Base-by-base conservation (phyloP, 2,113 vertebrate genomes). In the Serilophus lunatus region DNA sequence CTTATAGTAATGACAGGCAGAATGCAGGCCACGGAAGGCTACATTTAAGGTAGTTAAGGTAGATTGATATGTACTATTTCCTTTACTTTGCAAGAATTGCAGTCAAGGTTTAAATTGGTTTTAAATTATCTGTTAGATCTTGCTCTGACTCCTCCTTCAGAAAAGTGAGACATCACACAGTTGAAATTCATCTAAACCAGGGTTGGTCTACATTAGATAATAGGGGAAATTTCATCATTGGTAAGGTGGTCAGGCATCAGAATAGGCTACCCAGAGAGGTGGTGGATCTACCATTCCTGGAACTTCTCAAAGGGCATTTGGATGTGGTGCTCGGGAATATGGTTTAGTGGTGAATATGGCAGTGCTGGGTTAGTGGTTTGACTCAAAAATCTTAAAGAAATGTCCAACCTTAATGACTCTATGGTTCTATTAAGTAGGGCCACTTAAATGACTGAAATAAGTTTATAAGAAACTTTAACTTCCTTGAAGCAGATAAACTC, bases 151-250 rank as follows among this genome's bases (percentile, higher is more conserved):
- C 19, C 6, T 61, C 0, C 42, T 93, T 83, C 50, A 38, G 47
- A 75, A 26, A 70, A 77, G 7, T 10, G 3, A 19, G 59, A 66
- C 18, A 29, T 44, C 42, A 40, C 90, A 31, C 4, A 49, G 4
- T 31, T 87, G 14, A 19, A 49, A 75, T 51, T 63, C 51, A 60
- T 8, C 61, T 29, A 53, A 53, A 5, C 4, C 13, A 38, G n/a
- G 7, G 14, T 20, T 25, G 6, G 57, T 49, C 56, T 35, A 5
- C 29, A 12, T n/a, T 0, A 1, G 13, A 82, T 29, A 45, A 25
- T 29, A 15, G 19, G n/a, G 13, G 6, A 68, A 11, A n/a, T 45
- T 20, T 68, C 45, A 29, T 45, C n/a, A 45, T 4, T 45, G 15
- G 3, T 38, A 24, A 6, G 4, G 26, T 45, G 51, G 16, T 63